Evolutionary conservation across 2,797 vertebrate species (phyloP).

Genomic region (Acipenser transmontanus): DNA sequence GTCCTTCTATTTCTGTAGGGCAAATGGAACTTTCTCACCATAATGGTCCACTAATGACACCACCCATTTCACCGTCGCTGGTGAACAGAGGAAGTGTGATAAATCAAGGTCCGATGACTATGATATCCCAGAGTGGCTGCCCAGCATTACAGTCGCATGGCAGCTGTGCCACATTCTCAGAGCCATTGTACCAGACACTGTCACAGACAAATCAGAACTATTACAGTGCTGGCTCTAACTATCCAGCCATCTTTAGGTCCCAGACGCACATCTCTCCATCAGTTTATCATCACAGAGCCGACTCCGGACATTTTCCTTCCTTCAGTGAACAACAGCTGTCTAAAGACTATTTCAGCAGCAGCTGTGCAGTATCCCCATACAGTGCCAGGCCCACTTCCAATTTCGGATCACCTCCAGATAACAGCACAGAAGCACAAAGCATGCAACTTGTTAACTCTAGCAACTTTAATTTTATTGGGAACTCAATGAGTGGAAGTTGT

Average conservation of each 20-base stretch:
- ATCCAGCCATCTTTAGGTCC: conserved; percentile 71
- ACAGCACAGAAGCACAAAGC: conserved; percentile 63
- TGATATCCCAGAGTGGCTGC: conserved; percentile 64
- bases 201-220: conserved; percentile 66
- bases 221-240: conserved; percentile 61
- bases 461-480: conserved; percentile 70
- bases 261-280: conserved; percentile 55
- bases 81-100: conserved; percentile 88
- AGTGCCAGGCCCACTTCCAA: conserved; percentile 56
- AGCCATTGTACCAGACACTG: conserved; percentile 72
- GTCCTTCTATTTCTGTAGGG: conserved; percentile 43
- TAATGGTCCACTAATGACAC: conserved; percentile 81
- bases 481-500: conserved; percentile 57
- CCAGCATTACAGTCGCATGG: conserved; percentile 49
- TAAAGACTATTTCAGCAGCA: conserved; percentile 74
- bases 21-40: conserved; percentile 78
- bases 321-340: conserved; percentile 72
- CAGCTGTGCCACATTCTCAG: conserved; percentile 71
- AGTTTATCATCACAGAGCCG: conserved; percentile 60
- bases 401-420: conserved; percentile 53
- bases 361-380: conserved; percentile 68
- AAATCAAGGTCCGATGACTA: conserved; percentile 89
- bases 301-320: conserved; percentile 65
- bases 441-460: conserved; percentile 76
- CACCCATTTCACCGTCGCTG: conserved; percentile 85